A percentile compares a stretch with the other conserved stretches of the same genome.
Conservation (phyloP, 2,888 invertebrate genomes). For the Molanna angustata region DNA sequence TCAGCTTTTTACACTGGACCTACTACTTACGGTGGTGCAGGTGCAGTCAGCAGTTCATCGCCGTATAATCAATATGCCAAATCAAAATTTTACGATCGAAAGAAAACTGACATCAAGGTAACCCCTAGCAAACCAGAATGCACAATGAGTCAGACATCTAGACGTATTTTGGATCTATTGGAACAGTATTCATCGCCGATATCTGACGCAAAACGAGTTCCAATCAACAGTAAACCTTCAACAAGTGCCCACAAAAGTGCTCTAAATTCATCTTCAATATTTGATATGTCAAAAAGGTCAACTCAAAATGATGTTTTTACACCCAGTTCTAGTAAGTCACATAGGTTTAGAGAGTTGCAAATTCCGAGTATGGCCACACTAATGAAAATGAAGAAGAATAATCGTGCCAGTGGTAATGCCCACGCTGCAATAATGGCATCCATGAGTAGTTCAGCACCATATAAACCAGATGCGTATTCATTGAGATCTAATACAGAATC, state of each 20-base stretch:
- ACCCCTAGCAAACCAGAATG: constrained; percentile 18
- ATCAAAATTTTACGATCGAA: constrained; percentile 21
- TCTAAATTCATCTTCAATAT: constrained; percentile 35
- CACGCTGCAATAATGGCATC: constrained; percentile 29
- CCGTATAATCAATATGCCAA: constrained; percentile 15
- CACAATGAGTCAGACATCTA: constrained; percentile 60
- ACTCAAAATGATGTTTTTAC: constrained; percentile 6
- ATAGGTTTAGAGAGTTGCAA: constrained; percentile 47
- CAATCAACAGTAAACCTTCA: constrained; percentile 41
- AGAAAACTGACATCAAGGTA: constrained; percentile 19
- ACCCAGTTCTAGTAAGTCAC: constrained; percentile 31
- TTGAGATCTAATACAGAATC: constrained; percentile 4
- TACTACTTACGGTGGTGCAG: constrained; percentile 60
- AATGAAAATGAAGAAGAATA: constrained; percentile 54
- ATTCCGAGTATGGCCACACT: constrained; percentile 64
- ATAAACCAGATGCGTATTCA: constrained; percentile 14
- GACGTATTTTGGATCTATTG: constrained; percentile 61
- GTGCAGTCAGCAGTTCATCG: constrained; percentile 37
- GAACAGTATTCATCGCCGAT: constrained; percentile 66
- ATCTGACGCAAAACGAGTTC: constrained; percentile 62
- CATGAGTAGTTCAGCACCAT: constrained; percentile 25
- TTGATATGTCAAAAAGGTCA: constrained; percentile 18
- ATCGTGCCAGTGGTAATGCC: constrained; percentile 15
- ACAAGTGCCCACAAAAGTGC: constrained; percentile 36
- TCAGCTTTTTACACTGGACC: constrained; percentile 60